Evolutionary conservation across 2,888 invertebrate species (phyloP), one percentile per base, ranked within the genome.

Genomic region (Chrysomela aeneicollis): DNA sequence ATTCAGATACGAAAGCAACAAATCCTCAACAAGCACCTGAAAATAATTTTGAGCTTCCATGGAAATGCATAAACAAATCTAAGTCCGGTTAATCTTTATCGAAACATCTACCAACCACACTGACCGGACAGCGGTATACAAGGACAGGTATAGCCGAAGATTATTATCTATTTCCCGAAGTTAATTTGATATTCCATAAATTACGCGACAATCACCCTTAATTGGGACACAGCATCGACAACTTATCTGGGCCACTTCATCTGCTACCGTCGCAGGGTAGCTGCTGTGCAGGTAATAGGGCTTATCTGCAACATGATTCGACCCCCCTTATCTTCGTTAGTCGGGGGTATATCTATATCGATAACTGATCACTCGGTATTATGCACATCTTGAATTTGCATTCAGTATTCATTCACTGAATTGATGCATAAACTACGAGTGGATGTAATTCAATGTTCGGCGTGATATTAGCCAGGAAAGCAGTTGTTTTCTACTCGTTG

Each of bases 211-310:
- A 68, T 66, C 67, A 67, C 66, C 70, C 70, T 70, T 70, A 68
- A 70, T 70, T 70, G 70, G 70, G 67, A 63, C 67, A 63, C 67
- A 65, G 42, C 46, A 61, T 64, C 59, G 66, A 66, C 61, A 53
- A 70, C 60, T 67, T 63, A 67, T 69, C 70, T 74, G 74, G 71
- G 64, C 73, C 53, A 64, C 71, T 69, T 55, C 59, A 72, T 73
- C 71, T 57, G 74, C 74, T 75, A 75, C 74, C 69, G 74, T 74
- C 37, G 55, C 52, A 37, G 30, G 19, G 42, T 15, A 35, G 17
- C 46, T 37, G 22, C 19, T 47, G 32, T 49, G 49, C 54, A 35
- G 35, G 35, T 35, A 35, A 35, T 12, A 2, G 35, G 12, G 2
- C 6, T 35, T 12, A 35, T 35, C 35, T 35, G 35, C 8, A 35